Percentiles rank a stretch among this genome's conserved stretches.
Conservation (phyloP, 2,888 invertebrate species). For the Sinelater perroti region DNA sequence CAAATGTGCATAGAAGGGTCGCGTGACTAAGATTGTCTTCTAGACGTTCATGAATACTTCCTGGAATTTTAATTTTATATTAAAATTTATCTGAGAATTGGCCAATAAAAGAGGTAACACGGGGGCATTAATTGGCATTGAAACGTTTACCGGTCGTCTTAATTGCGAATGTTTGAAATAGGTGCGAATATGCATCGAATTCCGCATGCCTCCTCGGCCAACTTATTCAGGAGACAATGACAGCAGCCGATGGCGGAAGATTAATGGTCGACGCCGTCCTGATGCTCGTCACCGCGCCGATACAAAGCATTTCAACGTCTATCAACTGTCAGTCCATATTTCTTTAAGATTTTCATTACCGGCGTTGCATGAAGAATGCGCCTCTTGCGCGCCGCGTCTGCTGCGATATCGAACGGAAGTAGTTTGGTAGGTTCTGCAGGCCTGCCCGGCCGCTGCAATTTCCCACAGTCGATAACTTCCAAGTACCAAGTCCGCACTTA, state of each 20-base stretch:
- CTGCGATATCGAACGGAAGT: neutral
- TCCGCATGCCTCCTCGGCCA: too few species aligned
- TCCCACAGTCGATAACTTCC: slow-evolving; percentile 59
- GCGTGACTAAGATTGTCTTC: too few species aligned
- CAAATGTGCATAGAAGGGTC: too few species aligned
- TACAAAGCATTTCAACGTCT: slow-evolving; percentile 39
- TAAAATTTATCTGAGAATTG: too few species aligned
- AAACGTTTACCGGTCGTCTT: too few species aligned
- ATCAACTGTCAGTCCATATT: slow-evolving; percentile 37
- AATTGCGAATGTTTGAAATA: neutral
- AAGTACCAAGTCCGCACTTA: slow-evolving; percentile 56
- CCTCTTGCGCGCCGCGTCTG: neutral
- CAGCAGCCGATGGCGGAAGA: slow-evolving; percentile 52
- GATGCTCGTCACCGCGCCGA: slow-evolving; percentile 49
- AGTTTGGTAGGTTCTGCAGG: too few species aligned
- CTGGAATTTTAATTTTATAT: too few species aligned
- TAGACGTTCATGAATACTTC: too few species aligned
- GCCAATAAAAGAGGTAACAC: too few species aligned
- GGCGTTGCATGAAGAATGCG: neutral
- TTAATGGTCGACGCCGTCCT: slow-evolving; percentile 50
- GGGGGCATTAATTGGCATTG: too few species aligned
- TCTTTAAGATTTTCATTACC: slow-evolving; percentile 16
- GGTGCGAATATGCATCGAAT: too few species aligned
- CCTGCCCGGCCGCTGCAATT: slow-evolving; percentile 48
- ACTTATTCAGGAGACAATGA: slow-evolving; percentile 37